Base-by-base conservation (phyloP, 2,888 invertebrate species). In the Phortica okadai region DNA sequence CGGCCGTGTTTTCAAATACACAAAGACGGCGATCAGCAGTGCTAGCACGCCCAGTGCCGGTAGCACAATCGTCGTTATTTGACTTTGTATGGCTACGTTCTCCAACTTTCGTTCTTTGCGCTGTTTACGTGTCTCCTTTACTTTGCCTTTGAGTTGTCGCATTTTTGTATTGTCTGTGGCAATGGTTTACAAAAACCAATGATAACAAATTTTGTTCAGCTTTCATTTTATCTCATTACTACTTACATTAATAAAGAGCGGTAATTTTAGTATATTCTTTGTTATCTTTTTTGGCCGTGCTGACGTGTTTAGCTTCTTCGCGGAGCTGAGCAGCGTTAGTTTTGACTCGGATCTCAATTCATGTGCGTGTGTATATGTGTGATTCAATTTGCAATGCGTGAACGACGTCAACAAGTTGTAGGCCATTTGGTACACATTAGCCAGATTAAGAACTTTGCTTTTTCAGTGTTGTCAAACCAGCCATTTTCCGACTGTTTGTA, bases 31-130 rank as follows among this genome's bases (percentile, higher is more conserved):
- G 83, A 97, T 95, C 74, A 96, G 92, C 74, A 95, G 89, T 82
- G 95, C 94, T 80, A 96, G 92, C 44, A 94, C 94, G 70, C 93
- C 94, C 42, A 90, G 75, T n/a, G 90, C 84, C 6, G 96, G 97
- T 83, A 96, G 90, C 78, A 95, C 97, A 77, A 96, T 92, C 1
- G 96, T 96, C 88, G 94, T 94, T n/a, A 96, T 93, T 89, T 96
- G 95, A 88, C 95, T 95, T 85, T 96, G 95, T 89, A 94, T 95
- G 90, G 95, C 95, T 8, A 95, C 93, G 87, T 96, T 97, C 82
- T 97, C 97, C 91, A 95, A 95, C 92, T 95, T 96, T 54, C 97
- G 94, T 88, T 97, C 96, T 85, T 95, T 95, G 89, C 96, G 96
- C 91, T 97, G 97, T 89, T 94, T 95, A 11, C 95, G 95, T 0